Evolutionary conservation across 2,888 invertebrate species (phyloP), one percentile per base, ranked within the genome.

Genomic region (Ischnus inquisitorius): DNA sequence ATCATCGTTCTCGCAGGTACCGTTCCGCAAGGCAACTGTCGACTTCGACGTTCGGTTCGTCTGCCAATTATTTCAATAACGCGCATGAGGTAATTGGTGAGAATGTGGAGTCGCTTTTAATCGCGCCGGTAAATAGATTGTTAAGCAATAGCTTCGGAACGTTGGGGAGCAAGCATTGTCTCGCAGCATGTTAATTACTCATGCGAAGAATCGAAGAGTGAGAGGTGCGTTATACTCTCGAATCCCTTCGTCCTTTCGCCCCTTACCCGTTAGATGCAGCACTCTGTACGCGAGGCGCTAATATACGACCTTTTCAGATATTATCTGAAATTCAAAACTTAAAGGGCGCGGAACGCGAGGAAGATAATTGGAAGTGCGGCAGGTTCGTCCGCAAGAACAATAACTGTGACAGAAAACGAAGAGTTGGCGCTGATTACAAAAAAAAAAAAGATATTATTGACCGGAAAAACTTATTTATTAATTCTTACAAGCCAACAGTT

Each of bases 261-360:
- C 57, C 43, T 19, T 62, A 67, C 43, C 43, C 16, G 46, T 69
- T 64, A 78, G 64, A 43, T 25, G 46, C 60, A 25, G 4, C 1
- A 3, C 0, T 28, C 3, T 25, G 2, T 14, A 28, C 25, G 54
- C 46, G 72, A 78, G 74, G 77, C 71, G 83, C 67, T 80, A 79
- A 76, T 83, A 83, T 51, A 71, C 25, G 60, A 12, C 28, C 51
- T 74, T 68, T 46, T 69, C 78, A 78, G 68, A 84, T n/a, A n/a
- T 84, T 81, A 84, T 84, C n/a, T n/a, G n/a, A n/a, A n/a, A 78
- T 75, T 81, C 62, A 72, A 68, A 57, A n/a, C 69, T 68, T 77
- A 77, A 64, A 80, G 34, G 34, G 68, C 72, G 67, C 69, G 80
- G 46, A 80, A 72, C 76, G 67, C 77, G 46, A 72, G 72, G 57